Percentiles rank a stretch among this genome's conserved stretches.
Evolutionary conservation across 2,888 invertebrate species (phyloP).

Genomic region (Drosophila vallismaia): DNA sequence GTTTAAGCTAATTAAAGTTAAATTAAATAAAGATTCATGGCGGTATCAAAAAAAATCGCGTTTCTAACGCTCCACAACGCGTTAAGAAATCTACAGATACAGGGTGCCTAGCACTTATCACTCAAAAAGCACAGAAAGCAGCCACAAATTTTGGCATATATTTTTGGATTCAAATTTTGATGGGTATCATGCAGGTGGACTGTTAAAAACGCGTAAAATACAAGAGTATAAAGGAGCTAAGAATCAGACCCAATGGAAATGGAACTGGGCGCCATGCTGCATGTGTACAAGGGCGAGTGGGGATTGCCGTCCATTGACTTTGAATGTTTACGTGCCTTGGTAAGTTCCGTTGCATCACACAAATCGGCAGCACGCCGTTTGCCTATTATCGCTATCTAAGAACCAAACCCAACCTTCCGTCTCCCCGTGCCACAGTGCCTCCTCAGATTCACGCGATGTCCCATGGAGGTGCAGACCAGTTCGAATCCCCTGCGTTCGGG

Average conservation of each 20-base stretch:
- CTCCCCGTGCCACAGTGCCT: conserved; percentile 84
- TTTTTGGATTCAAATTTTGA: conserved; percentile 50
- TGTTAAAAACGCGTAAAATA: conserved; percentile 22
- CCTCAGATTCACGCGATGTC: conserved; percentile 91
- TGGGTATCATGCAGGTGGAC: conserved; percentile 39
- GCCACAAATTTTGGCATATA: conserved; percentile 50
- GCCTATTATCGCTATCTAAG: conserved; percentile 28
- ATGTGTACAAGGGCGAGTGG: conserved; percentile 94
- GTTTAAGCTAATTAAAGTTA: neutral
- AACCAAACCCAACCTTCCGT: conserved; percentile 2
- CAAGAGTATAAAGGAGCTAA: conserved; percentile 20
- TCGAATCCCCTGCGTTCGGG: conserved; percentile 90
- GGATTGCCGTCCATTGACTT: conserved; percentile 93
- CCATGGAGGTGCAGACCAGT: conserved; percentile 88
- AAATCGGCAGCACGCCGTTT: conserved; percentile 16
- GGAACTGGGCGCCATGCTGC: conserved; percentile 85
- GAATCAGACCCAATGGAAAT: conserved; percentile 55
- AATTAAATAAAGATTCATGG: neutral
- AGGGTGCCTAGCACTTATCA: conserved; percentile 14
- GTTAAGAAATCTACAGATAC: conserved; percentile 1
- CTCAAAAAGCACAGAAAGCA: conserved; percentile 26
- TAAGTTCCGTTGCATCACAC: conserved; percentile 84
- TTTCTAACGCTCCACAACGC: conserved; percentile 9
- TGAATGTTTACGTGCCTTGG: conserved; percentile 92
- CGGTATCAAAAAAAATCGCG: neutral